phyloP scores from a whole-genome alignment of 2,797 vertebrate genomes.

The Myoxocephalus aenaeus region DNA sequence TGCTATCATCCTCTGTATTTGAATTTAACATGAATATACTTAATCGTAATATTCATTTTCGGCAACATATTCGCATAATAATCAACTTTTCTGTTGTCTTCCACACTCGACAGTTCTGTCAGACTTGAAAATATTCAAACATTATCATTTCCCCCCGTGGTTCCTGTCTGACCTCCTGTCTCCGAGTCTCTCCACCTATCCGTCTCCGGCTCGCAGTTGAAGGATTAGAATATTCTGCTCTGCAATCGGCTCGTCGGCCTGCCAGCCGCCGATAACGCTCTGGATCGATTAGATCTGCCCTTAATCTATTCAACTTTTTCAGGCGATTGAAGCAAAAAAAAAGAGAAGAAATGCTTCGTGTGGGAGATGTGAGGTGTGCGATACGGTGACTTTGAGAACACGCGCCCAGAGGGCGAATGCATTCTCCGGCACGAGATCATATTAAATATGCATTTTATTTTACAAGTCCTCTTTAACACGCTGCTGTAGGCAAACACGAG shows the following conservation, averaged over 20 bases:
- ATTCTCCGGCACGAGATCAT: slow-evolving; percentile 50
- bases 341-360: slow-evolving; percentile 47
- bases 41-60: background rate
- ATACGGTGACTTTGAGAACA: slow-evolving; percentile 73
- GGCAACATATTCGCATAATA: background rate
- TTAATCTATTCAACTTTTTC: slow-evolving; percentile 77
- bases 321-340: slow-evolving; percentile 19
- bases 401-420: slow-evolving; percentile 60
- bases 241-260: slow-evolving; percentile 72
- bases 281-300: slow-evolving; percentile 77
- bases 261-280: slow-evolving; percentile 72
- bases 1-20: background rate
- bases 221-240: slow-evolving; percentile 63
- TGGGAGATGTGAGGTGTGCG: slow-evolving; percentile 61
- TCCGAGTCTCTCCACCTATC: slow-evolving; percentile 27
- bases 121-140: background rate
- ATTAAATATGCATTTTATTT: slow-evolving; percentile 23
- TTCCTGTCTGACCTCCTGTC: slow-evolving; percentile 24
- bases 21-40: background rate
- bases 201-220: slow-evolving; percentile 56
- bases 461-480: slow-evolving; percentile 61
- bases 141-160: background rate
- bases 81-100: background rate
- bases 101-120: background rate
- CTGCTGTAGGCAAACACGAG: slow-evolving; percentile 58